These are phyloP conservation scores for Drosophila aldrichi DNA, from an alignment of 2,888 invertebrate species.

Conservation along the genomic window DNA sequence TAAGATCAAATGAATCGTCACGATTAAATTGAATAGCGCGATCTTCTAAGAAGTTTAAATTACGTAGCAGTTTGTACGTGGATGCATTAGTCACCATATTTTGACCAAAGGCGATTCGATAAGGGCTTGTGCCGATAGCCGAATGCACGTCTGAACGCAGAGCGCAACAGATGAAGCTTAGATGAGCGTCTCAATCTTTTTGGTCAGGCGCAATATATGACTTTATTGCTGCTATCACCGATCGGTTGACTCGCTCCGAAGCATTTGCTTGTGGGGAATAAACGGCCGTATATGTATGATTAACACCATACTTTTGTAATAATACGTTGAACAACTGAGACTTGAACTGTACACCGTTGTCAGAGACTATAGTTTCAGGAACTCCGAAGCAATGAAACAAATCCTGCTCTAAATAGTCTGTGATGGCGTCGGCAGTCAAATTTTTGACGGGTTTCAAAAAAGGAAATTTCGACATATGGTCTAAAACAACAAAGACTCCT, in stretches of 20 bases:
- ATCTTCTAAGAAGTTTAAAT: no score
- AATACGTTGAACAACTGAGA: not conserved
- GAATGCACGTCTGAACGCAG: conserved; percentile 1
- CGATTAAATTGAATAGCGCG: no score
- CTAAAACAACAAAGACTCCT: not conserved
- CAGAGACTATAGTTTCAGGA: not conserved
- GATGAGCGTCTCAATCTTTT: not conserved
- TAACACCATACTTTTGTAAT: not conserved
- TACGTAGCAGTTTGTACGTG: no score
- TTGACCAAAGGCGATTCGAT: not conserved
- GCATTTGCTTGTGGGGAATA: not conserved
- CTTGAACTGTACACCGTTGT: not conserved
- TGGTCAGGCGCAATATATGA: not conserved
- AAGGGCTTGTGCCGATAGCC: not conserved
- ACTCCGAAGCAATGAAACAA: not conserved
- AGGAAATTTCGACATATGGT: not conserved
- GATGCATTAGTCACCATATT: conserved; percentile 1
- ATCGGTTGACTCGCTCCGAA: not conserved
- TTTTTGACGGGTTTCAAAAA: not conserved
- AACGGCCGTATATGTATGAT: not conserved
- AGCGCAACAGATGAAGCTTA: not conserved
- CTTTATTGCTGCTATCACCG: not conserved
- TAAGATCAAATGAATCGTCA: no score
- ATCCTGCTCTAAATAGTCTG: not conserved
- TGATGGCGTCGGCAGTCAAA: not conserved